Percentiles rank a stretch among this genome's conserved stretches.
These are phyloP conservation scores for Xiphorhynchus elegans DNA, from an alignment of 2,113 vertebrate genomes.

Conservation along the genomic window DNA sequence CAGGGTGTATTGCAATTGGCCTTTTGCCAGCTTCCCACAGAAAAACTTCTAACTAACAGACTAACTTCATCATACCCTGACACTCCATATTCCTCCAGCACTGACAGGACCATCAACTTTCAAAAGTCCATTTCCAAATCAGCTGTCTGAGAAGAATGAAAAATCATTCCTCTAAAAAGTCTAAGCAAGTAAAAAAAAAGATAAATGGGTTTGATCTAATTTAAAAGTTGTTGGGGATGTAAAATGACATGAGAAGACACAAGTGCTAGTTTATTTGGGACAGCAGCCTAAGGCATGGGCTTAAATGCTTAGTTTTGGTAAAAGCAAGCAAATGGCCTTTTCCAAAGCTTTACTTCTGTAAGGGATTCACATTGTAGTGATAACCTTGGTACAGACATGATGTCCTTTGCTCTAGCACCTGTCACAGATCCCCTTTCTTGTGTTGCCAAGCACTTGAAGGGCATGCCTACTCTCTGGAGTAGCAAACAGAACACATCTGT, in stretches of 20 bases:
- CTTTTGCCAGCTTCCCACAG: slow-evolving; percentile 20
- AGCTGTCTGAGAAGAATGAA: slow-evolving; percentile 52
- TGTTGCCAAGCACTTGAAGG: slow-evolving; percentile 23
- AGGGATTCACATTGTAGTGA: slow-evolving; percentile 4
- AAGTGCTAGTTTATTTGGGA: slow-evolving; percentile 4
- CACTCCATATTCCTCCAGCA: slow-evolving; percentile 45
- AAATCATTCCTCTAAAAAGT: slow-evolving; percentile 16
- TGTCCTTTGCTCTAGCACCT: slow-evolving; percentile 38
- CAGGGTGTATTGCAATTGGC: background rate
- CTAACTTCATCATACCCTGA: slow-evolving; percentile 27
- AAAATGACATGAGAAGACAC: background rate
- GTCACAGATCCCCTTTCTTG: slow-evolving; percentile 33
- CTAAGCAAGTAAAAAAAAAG: background rate
- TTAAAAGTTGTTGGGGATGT: slow-evolving; percentile 25
- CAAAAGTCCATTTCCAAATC: slow-evolving; percentile 58
- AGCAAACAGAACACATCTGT: slow-evolving; percentile 30
- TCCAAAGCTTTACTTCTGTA: slow-evolving; percentile 23
- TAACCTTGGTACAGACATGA: slow-evolving; percentile 34
- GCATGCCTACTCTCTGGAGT: slow-evolving; percentile 4
- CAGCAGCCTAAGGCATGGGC: background rate
- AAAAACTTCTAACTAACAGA: too few species aligned
- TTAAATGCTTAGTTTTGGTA: slow-evolving; percentile 43
- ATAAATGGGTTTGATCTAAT: background rate
- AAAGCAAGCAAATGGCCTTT: background rate
- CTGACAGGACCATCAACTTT: slow-evolving; percentile 33